Percentiles rank a stretch among this genome's conserved stretches.
Conservation (phyloP, 2,797 vertebrate genomes). For the Oryzias dopingdopingensis region DNA sequence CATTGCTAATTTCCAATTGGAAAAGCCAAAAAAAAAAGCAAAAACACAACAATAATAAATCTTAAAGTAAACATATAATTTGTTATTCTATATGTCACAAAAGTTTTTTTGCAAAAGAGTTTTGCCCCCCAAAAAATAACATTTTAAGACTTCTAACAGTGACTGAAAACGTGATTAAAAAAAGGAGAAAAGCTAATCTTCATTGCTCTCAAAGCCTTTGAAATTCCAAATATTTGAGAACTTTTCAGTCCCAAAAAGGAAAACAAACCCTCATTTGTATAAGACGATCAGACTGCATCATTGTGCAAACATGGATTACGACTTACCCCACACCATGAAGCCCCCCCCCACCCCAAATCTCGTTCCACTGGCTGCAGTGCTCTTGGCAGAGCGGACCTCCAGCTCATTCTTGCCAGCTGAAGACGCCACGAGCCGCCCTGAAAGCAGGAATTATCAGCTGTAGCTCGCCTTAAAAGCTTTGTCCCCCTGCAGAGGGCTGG, state of each 20-base stretch:
- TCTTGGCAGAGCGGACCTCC: slow-evolving; percentile 35
- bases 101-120: too few relatives aligned
- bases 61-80: too few relatives aligned
- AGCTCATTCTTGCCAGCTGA: slow-evolving; percentile 45
- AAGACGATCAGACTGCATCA: slow-evolving; percentile 36
- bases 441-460: slow-evolving; percentile 63
- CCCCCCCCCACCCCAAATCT: slow-evolving; percentile 3
- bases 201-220: too few relatives aligned
- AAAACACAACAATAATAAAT: too few relatives aligned
- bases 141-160: too few relatives aligned
- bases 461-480: slow-evolving; percentile 55
- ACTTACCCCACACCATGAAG: slow-evolving; percentile 34
- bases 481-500: slow-evolving; percentile 35
- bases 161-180: too few relatives aligned
- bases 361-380: slow-evolving; percentile 15
- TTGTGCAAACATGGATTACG: slow-evolving; percentile 36
- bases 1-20: too few relatives aligned
- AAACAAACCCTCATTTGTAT: slow-evolving; percentile 23
- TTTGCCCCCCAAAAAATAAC: too few relatives aligned
- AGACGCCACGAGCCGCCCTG: slow-evolving; percentile 40
- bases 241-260: slow-evolving; percentile 3
- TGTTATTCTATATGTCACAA: too few relatives aligned
- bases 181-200: too few relatives aligned
- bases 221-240: slow-evolving; percentile 7
- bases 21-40: too few relatives aligned